A percentile compares a stretch with the other conserved stretches of the same genome.
These are phyloP conservation scores for Saguinus midas DNA, from an alignment of 2,113 vertebrate species.

Conservation along the genomic window DNA sequence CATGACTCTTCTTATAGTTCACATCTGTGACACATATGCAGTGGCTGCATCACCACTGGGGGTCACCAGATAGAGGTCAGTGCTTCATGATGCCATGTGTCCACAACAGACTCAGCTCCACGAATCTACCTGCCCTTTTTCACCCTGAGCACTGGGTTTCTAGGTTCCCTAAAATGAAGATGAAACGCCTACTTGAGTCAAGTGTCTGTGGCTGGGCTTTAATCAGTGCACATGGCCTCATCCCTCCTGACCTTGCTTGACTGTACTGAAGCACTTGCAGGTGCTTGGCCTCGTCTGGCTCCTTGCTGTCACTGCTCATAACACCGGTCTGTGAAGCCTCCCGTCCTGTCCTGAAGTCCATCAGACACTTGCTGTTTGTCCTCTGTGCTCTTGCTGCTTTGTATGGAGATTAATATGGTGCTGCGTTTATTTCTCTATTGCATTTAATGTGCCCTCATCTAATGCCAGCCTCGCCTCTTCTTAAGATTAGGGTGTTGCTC, in stretches of 20 bases:
- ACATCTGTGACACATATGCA: neutral
- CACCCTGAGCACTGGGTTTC: neutral
- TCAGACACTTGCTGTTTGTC: neutral
- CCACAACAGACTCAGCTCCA: neutral
- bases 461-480: neutral
- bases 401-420: neutral
- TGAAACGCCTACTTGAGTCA: neutral
- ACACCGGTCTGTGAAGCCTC: neutral
- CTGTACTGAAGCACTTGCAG: neutral
- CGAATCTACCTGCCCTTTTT: neutral
- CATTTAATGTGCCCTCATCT: neutral
- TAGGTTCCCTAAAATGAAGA: neutral
- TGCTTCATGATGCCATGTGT: neutral
- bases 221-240: neutral
- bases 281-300: neutral
- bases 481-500: neutral
- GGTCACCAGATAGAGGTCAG: neutral
- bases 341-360: neutral
- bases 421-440: neutral
- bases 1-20: neutral
- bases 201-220: neutral
- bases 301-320: neutral
- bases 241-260: rapidly evolving
- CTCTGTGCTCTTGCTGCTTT: neutral
- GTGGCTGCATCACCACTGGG: neutral